A percentile compares a stretch with the other conserved stretches of the same genome.
Conservation (phyloP, 1,140 invertebrate species). For the Anoplolepis gracilipes region DNA sequence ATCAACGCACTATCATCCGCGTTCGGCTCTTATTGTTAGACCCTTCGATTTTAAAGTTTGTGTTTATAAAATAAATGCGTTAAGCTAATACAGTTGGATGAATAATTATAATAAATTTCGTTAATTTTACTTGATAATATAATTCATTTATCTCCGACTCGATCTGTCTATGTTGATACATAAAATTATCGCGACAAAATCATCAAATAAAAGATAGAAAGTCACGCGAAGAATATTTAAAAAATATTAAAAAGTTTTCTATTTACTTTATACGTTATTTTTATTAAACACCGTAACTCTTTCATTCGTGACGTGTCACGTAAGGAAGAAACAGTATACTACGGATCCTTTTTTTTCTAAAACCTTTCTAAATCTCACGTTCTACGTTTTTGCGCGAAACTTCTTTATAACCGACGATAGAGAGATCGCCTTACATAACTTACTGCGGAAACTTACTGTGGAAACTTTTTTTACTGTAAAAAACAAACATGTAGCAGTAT, state of each 20-base stretch:
- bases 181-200: too few species aligned
- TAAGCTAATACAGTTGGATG: too few species aligned
- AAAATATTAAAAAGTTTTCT: neutral
- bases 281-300: neutral
- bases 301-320: neutral
- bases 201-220: too few species aligned
- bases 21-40: too few species aligned
- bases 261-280: neutral
- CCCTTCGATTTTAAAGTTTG: too few species aligned
- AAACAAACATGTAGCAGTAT: neutral
- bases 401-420: conserved; percentile 32
- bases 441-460: too few species aligned
- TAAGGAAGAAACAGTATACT: neutral
- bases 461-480: conserved; percentile 24
- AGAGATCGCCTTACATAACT: conserved; percentile 20
- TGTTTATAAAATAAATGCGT: neutral
- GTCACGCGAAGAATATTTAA: neutral
- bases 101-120: too few species aligned
- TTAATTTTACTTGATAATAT: too few species aligned
- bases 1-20: too few species aligned
- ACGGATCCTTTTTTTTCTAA: conserved; percentile 8
- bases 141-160: too few species aligned
- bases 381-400: conserved; percentile 16
- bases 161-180: too few species aligned
- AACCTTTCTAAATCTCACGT: conserved; percentile 25